phyloP scores from a whole-genome alignment of 2,888 invertebrate genomes.

The Rhyacophila evoluta region DNA sequence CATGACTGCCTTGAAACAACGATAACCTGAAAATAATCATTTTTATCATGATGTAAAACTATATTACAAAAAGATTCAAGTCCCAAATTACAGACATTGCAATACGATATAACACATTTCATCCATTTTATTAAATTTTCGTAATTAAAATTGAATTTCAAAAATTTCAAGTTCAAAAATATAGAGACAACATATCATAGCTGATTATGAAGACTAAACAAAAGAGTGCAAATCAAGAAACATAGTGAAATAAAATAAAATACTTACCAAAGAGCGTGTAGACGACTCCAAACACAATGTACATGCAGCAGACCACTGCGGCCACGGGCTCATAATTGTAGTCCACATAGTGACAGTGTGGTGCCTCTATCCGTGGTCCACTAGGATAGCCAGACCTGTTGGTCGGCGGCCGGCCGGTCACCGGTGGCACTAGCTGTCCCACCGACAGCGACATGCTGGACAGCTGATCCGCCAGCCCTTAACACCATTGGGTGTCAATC shows the following conservation, averaged over 20 bases:
- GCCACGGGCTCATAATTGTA: constrained; percentile 76
- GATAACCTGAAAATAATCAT: constrained; percentile 80
- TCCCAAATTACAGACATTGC: no score
- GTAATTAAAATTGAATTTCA: no score
- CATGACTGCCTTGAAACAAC: constrained; percentile 89
- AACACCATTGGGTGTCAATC: constrained; percentile 5
- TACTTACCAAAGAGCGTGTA: constrained; percentile 86
- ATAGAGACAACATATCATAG: no score
- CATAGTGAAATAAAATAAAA: no score
- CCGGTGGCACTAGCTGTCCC: constrained; percentile 70
- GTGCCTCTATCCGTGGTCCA: constrained; percentile 65
- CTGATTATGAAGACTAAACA: no score
- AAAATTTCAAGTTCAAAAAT: no score
- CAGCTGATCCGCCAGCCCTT: not conserved
- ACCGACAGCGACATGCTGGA: constrained; percentile 60
- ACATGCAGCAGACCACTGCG: constrained; percentile 77
- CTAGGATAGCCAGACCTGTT: constrained; percentile 59
- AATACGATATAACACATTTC: no score
- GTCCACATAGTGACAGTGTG: constrained; percentile 70
- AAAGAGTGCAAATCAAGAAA: no score
- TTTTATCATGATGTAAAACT: no score
- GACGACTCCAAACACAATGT: constrained; percentile 84
- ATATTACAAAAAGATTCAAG: no score
- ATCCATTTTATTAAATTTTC: no score
- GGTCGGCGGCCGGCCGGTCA: constrained; percentile 65